Conservation (phyloP, 2,113 vertebrate genomes). For the Lathamus discolor region DNA sequence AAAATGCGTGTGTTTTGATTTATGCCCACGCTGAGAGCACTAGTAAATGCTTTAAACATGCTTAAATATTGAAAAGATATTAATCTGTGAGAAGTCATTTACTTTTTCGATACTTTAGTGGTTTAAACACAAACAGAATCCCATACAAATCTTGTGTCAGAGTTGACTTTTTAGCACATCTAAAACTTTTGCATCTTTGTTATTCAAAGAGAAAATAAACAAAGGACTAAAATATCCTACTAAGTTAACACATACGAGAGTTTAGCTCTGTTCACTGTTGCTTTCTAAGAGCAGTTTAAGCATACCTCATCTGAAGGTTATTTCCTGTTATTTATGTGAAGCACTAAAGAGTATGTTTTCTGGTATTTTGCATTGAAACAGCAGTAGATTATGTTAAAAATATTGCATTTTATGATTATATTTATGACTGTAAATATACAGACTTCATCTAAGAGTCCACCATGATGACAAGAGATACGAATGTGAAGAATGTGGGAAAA, state of each 20-base stretch:
- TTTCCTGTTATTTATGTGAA: neutral
- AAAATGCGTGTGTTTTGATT: neutral
- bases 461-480: slow-evolving; percentile 97
- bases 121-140: neutral
- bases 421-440: slow-evolving; percentile 45
- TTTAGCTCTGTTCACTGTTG: neutral
- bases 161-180: neutral
- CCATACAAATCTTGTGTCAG: neutral
- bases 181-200: neutral
- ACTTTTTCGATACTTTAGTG: neutral
- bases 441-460: slow-evolving; percentile 94
- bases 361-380: neutral
- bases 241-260: neutral
- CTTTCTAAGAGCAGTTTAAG: neutral
- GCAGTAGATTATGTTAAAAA: neutral
- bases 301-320: neutral
- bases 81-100: neutral
- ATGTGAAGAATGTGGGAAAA: slow-evolving; percentile 97
- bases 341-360: neutral
- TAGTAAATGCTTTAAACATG: neutral
- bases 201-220: neutral
- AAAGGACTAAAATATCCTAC: neutral
- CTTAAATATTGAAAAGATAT: neutral
- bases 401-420: neutral
- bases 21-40: neutral